Percentiles rank a stretch among this genome's conserved stretches.
These are phyloP conservation scores for Lysandra bellargus DNA, from an alignment of 2,888 invertebrate species.

Conservation along the genomic window DNA sequence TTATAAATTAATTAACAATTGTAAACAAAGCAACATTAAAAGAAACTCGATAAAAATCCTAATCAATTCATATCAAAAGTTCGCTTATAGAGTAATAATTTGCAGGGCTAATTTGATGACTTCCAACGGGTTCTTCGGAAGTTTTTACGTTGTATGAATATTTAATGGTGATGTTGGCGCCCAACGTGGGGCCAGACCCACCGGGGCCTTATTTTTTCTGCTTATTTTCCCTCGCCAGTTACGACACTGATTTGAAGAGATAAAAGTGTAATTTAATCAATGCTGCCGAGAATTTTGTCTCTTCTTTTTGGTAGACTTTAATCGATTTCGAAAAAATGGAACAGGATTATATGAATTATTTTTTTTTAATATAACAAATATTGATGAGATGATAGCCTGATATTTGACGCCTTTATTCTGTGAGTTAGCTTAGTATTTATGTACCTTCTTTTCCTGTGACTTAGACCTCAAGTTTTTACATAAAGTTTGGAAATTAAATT, in stretches of 20 bases:
- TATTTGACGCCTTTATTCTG: background rate
- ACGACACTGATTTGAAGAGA: constrained; percentile 51
- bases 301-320: constrained; percentile 36
- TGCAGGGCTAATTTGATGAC: constrained; percentile 67
- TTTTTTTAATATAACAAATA: background rate
- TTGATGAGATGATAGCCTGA: no score
- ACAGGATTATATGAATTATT: background rate
- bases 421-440: background rate
- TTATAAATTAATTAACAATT: background rate
- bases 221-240: constrained; percentile 48
- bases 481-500: no score
- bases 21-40: background rate
- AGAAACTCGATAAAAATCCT: constrained; percentile 1
- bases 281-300: constrained; percentile 41
- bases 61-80: constrained; percentile 34
- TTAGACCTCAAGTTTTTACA: no score
- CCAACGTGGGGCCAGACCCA: constrained; percentile 49
- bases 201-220: constrained; percentile 47
- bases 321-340: constrained; percentile 23
- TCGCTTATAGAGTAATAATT: constrained; percentile 49
- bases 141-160: constrained; percentile 66
- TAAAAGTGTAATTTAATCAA: constrained; percentile 54
- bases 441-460: no score
- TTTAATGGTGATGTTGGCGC: constrained; percentile 61
- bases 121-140: constrained; percentile 54